Conservation (phyloP, 1,140 invertebrate genomes). For the Dendroctonus valens region DNA sequence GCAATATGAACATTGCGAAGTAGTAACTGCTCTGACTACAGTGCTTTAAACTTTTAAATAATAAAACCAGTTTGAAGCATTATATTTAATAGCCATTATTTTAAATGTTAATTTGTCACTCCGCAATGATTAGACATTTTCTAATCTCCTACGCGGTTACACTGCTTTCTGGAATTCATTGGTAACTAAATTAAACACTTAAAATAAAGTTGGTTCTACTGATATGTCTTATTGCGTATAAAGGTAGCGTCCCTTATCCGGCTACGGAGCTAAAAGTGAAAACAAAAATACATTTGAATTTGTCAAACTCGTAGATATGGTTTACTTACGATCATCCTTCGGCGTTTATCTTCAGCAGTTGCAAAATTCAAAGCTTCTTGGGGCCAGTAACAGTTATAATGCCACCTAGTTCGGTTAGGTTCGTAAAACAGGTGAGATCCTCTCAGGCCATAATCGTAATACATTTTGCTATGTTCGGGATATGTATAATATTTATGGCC, state of each 20-base stretch:
- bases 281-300: not conserved
- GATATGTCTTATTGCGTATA: constrained; percentile 13
- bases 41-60: no score
- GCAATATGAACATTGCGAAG: no score
- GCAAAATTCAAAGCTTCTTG: constrained; percentile 31
- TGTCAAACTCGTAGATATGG: not conserved
- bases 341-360: constrained; percentile 25
- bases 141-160: no score
- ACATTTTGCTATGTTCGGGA: constrained; percentile 21
- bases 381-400: constrained; percentile 32
- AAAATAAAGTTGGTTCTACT: not conserved
- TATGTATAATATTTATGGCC: constrained; percentile 33
- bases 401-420: constrained; percentile 27
- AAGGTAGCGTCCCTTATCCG: constrained; percentile 20
- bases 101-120: no score
- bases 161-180: no score
- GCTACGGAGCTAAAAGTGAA: constrained; percentile 26
- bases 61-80: no score
- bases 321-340: constrained; percentile 21
- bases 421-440: constrained; percentile 31
- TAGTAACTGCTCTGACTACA: no score
- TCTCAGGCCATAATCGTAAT: constrained; percentile 27
- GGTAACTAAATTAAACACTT: no score
- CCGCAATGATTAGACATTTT: no score
- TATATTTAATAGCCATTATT: no score